Base-by-base conservation (phyloP, 2,888 invertebrate genomes). In the Nomada goodeniana region DNA sequence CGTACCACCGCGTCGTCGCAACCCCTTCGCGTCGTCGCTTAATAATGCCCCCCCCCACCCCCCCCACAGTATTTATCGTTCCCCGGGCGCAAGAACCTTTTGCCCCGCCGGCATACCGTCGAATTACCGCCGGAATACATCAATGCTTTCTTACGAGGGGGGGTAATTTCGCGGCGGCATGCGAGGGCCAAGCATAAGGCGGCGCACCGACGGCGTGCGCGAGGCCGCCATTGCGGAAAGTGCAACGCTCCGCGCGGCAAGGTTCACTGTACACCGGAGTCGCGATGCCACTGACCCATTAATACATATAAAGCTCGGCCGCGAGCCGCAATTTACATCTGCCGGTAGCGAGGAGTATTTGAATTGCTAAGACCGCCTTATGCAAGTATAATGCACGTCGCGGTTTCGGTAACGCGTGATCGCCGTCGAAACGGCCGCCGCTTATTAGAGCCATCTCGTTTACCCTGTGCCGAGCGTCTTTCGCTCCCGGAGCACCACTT, bases 241-340 rank as follows among this genome's bases (percentile, higher is more conserved):
- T 91, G 92, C 92, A 92, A 93, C 85, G 92, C 82, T 89, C 92
- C 89, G 89, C 23, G 23, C 23, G 0, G 74, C 89, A 86, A 91
- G 89, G 90, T 90, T 91, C 89, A 87, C 82, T 81, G 89, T 83
- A 83, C 89, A 88, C 80, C 85, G 77, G 85, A 59, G 86, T 85
- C 72, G 86, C 91, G 89, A 92, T 92, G 93, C 93, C 93, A 92
- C 91, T 92, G 92, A 93, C 92, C 92, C 90, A 92, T 92, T 93
- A 92, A 93, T 92, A 91, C 92, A 91, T 92, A 90, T 92, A 90
- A 90, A 91, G 85, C 84, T 86, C 78, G 84, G 74, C 81, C 76
- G 86, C 85, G 81, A 84, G 78, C 76, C 60, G 87, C 76, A 84
- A 88, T 90, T 90, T 89, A 72, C 90, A 90, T 91, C 82, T 84